Base-by-base conservation (phyloP, 2,888 invertebrate species). In the Drosophila kanekoi region DNA sequence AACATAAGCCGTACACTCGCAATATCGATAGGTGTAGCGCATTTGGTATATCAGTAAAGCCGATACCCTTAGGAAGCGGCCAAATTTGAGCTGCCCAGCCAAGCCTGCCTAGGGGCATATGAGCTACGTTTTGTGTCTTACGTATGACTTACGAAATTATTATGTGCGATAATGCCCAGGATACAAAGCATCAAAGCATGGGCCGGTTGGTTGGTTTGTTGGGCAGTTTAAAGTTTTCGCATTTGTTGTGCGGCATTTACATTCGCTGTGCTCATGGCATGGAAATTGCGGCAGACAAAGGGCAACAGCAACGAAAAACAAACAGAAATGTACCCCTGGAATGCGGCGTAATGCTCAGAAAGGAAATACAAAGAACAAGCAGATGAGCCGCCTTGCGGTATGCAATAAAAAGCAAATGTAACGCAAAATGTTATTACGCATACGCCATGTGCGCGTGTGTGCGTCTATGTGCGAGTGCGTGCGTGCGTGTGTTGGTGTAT, bases 371-470 rank as follows among this genome's bases (percentile, higher is more conserved):
- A 65, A 51, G 62, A 28, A 64, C 44, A 11, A 38, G 60, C 62
- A 52, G 76, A 40, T 58, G 47, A 70, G 53, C 52, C 72, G 81
- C 70, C 87, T 87, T 89, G 87, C 79, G 87, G 89, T 86, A 86
- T 86, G 89, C 85, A 87, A 89, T 86, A 85, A 85, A 85, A 85
- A 85, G 72, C 84, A 89, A 86, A 86, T 89, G 89, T 86, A 86
- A 84, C 84, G 84, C 89, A 86, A 87, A 87, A 77, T 81, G 81
- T 81, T 81, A 89, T 85, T 87, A 87, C 84, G 84, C 74, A 81
- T 88, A 83, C 84, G 79, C 87, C 74, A 79, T 79, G 86, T 82
- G 80, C 60, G 71, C 35, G 35, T 52, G 45, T 45, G 47, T 54
- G 18, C n/a, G 32, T 54, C 8, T 23, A 23, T 53, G 20, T 41